Percentiles rank a stretch among this genome's conserved stretches.
These are phyloP conservation scores for Ophion ventricosus DNA, from an alignment of 2,888 invertebrate genomes.

Conservation along the genomic window DNA sequence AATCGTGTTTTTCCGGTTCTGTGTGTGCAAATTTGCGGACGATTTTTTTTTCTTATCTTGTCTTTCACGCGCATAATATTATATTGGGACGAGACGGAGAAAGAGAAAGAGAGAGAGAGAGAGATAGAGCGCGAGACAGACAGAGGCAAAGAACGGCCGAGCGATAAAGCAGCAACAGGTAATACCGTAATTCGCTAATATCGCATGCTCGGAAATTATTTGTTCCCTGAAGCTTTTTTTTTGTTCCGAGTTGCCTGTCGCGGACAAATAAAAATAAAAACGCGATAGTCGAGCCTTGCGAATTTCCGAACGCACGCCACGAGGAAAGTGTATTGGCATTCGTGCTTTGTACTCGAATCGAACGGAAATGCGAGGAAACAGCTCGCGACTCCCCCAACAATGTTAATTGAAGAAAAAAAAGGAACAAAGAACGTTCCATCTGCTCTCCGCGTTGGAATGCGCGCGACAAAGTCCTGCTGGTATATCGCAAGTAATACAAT, in stretches of 20 bases:
- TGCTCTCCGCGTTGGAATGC: background rate
- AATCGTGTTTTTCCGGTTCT: background rate
- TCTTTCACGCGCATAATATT: background rate
- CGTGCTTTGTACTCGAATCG: conserved; percentile 37
- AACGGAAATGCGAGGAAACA: conserved; percentile 26
- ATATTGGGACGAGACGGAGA: background rate
- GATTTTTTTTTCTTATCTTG: background rate
- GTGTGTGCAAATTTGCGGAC: background rate
- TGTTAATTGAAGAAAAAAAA: background rate
- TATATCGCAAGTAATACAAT: background rate
- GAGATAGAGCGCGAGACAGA: no score
- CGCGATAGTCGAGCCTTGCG: conserved; percentile 10
- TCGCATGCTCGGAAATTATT: conserved; percentile 75
- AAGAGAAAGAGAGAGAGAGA: background rate
- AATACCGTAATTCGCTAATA: conserved; percentile 72
- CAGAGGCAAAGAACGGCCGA: conserved; percentile 16
- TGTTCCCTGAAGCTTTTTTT: conserved; percentile 49
- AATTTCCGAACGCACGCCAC: conserved; percentile 25
- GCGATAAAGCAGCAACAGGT: conserved; percentile 77
- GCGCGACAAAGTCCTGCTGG: background rate
- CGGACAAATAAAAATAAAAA: conserved; percentile 6
- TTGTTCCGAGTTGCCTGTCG: conserved; percentile 30
- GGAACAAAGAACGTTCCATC: background rate
- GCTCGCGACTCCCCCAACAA: conserved; percentile 3
- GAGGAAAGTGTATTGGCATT: conserved; percentile 16